Conservation (phyloP, 64 coral and sea anemone genomes). For the Porites australiensis region DNA sequence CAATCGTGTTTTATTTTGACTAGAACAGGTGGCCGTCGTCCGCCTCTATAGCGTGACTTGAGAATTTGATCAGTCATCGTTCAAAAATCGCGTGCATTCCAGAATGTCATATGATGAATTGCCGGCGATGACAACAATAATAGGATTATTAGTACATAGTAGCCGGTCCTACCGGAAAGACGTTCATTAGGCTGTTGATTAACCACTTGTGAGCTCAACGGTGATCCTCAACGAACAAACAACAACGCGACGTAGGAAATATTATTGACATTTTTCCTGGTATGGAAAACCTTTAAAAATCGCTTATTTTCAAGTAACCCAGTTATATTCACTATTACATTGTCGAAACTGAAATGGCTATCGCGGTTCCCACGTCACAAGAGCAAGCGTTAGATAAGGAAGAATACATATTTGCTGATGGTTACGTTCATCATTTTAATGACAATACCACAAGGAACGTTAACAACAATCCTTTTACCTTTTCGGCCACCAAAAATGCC, state of each 20-base stretch:
- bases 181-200: conserved; percentile 2
- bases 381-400: neutral
- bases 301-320: neutral
- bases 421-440: neutral
- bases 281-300: neutral
- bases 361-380: neutral
- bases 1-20: neutral
- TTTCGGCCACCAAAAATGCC: neutral
- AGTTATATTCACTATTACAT: neutral
- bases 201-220: neutral
- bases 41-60: neutral
- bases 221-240: neutral
- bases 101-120: neutral
- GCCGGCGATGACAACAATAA: neutral
- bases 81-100: conserved; percentile 4
- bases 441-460: neutral
- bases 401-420: neutral
- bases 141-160: conserved; percentile 8
- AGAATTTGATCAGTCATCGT: neutral
- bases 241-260: neutral
- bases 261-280: neutral
- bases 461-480: neutral
- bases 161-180: neutral
- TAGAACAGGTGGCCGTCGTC: neutral
- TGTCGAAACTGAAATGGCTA: neutral